These are phyloP conservation scores for Taenaris catops DNA, from an alignment of 2,888 invertebrate genomes.

Conservation along the genomic window DNA sequence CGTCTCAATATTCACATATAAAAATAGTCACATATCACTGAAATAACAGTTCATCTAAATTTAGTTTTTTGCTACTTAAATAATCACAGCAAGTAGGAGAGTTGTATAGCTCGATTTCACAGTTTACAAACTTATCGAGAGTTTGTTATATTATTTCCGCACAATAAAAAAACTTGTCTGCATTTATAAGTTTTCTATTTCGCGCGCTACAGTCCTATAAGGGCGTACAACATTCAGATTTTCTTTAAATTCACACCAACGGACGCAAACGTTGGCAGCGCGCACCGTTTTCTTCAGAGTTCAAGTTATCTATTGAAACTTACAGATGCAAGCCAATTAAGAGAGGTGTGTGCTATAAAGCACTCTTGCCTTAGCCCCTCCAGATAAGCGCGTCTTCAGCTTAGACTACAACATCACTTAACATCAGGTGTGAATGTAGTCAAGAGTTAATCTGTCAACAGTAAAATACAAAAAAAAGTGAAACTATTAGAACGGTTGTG, in stretches of 20 bases:
- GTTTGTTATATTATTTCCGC: constrained; percentile 20
- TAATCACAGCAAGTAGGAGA: constrained; percentile 2
- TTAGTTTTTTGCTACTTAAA: no score
- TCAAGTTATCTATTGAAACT: constrained; percentile 77
- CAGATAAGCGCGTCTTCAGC: no score
- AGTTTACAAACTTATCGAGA: constrained; percentile 35
- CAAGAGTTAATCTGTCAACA: no score
- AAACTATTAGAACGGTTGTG: no score
- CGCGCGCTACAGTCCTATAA: constrained; percentile 52
- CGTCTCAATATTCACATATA: constrained; percentile 49
- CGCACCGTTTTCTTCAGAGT: constrained; percentile 63
- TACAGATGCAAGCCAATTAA: no score
- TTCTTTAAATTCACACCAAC: constrained; percentile 42
- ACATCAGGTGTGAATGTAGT: no score
- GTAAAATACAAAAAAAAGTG: no score
- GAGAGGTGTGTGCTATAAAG: no score
- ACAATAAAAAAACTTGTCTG: constrained; percentile 32
- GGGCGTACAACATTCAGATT: constrained; percentile 57
- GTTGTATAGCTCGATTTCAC: constrained; percentile 43
- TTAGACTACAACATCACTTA: no score
- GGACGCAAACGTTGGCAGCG: constrained; percentile 60
- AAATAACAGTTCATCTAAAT: constrained; percentile 23
- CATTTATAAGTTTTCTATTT: constrained; percentile 46
- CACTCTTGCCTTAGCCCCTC: no score
- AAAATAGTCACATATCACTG: constrained; percentile 52